phyloP scores from a whole-genome alignment of 2,113 vertebrate genomes.

The Passer montanus region DNA sequence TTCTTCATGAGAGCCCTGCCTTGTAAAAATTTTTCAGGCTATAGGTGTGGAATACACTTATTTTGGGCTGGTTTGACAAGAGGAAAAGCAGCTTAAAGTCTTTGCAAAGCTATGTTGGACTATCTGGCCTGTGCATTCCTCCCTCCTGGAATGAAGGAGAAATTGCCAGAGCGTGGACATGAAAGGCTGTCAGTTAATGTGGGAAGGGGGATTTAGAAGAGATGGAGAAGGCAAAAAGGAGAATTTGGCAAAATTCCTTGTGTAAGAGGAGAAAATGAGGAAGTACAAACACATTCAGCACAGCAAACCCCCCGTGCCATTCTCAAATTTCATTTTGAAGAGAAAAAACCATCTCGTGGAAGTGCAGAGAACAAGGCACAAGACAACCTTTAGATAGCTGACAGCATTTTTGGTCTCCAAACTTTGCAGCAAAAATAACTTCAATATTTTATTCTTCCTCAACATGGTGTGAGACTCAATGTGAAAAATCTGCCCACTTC shows the following conservation, averaged over 20 bases:
- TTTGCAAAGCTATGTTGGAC: neutral
- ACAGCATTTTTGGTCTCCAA: neutral
- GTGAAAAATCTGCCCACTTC: neutral
- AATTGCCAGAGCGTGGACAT: neutral
- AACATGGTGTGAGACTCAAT: rapidly evolving
- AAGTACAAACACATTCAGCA: neutral
- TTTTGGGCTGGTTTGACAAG: neutral
- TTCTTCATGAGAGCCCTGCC: neutral
- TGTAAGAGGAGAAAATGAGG: neutral
- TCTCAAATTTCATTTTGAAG: neutral
- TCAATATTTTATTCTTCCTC: neutral
- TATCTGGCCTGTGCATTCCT: conserved; percentile 35
- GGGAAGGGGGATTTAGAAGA: neutral
- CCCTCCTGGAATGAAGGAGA: conserved; percentile 7
- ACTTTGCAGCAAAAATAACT: neutral
- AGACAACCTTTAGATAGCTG: neutral
- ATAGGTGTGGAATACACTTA: conserved; percentile 27
- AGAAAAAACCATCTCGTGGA: rapidly evolving
- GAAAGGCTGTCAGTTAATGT: neutral
- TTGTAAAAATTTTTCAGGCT: neutral
- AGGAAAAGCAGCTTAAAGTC: conserved; percentile 24
- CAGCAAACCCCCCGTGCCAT: neutral
- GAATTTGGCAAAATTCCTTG: neutral
- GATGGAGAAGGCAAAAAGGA: neutral
- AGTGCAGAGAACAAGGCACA: rapidly evolving